Base-by-base conservation (phyloP, 2,113 vertebrate species). In the Centrocercus urophasianus region DNA sequence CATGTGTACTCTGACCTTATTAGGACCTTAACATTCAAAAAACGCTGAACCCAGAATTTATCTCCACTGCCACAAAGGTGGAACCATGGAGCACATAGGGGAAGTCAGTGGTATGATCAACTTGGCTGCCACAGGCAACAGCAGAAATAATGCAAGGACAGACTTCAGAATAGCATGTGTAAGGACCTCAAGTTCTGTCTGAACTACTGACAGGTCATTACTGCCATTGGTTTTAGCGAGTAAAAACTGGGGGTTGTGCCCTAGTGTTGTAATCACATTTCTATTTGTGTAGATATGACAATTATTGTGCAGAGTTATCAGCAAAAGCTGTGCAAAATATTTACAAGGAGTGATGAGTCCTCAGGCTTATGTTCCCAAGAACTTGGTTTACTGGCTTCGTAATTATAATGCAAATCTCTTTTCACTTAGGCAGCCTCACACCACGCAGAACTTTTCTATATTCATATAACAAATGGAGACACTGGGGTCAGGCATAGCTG, bases 251-350 rank as follows among this genome's bases (percentile, higher is more conserved):
- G 1, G 32, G 38, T 70, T 65, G n/a, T 47, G 34, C 34, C 43
- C 71, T 43, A 18, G 22, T 28, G 61, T 56, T 86, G 48, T 61
- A 57, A 47, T 54, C 54, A 48, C 17, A 6, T 50, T 85, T 65
- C 30, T 83, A 1, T 75, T n/a, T 36, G 27, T 52, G 78, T 42
- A 60, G 72, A 61, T 20, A 38, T 5, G 38, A 48, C 40, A 40
- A 59, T 73, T 70, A 21, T 13, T n/a, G 27, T 5, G 8, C 60
- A 36, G 59, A 52, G 48, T 56, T 20, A 24, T 13, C 61, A 89
- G 71, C 40, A 81, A 52, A 90, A 92, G 25, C 81, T 72, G 50
- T 47, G 57, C 81, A 82, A 69, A 89, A 75, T 38, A 89, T 86
- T 84, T 83, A 52, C 43, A 34, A 10, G 3, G 36, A 77, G 4